phyloP scores from a whole-genome alignment of 2,797 vertebrate genomes.

The Rhabdomys pumilio region DNA sequence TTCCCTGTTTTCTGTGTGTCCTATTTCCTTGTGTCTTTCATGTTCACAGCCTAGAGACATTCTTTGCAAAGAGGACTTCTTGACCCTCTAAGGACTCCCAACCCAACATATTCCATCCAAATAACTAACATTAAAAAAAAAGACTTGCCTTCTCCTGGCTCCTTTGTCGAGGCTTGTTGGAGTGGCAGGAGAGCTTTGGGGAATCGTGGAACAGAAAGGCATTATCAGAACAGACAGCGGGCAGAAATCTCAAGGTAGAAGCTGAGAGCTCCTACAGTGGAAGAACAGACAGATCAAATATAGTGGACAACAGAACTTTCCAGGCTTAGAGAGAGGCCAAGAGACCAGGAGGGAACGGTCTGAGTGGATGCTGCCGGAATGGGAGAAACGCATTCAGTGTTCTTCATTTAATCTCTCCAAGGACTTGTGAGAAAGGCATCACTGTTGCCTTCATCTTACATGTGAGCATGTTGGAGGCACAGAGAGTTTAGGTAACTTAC shows the following conservation, averaged over 20 bases:
- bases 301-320: background rate
- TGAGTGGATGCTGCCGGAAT: background rate
- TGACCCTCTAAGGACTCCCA: background rate
- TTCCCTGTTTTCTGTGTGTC: background rate
- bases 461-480: background rate
- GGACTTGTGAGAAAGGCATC: background rate
- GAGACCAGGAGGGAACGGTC: background rate
- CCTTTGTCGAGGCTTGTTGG: background rate
- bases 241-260: background rate
- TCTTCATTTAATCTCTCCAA: slow-evolving; percentile 4
- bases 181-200: background rate
- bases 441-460: background rate
- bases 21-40: background rate
- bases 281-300: background rate
- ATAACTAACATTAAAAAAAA: background rate
- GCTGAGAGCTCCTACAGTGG: background rate
- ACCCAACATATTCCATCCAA: background rate
- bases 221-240: background rate
- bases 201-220: background rate
- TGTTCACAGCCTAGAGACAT: background rate
- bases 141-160: background rate
- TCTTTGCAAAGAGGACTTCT: background rate
- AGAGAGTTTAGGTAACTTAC: background rate
- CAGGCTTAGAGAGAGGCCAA: background rate
- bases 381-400: background rate